Evolutionary conservation across 2,113 vertebrate species (phyloP).

Genomic region (Alosa alosa): DNA sequence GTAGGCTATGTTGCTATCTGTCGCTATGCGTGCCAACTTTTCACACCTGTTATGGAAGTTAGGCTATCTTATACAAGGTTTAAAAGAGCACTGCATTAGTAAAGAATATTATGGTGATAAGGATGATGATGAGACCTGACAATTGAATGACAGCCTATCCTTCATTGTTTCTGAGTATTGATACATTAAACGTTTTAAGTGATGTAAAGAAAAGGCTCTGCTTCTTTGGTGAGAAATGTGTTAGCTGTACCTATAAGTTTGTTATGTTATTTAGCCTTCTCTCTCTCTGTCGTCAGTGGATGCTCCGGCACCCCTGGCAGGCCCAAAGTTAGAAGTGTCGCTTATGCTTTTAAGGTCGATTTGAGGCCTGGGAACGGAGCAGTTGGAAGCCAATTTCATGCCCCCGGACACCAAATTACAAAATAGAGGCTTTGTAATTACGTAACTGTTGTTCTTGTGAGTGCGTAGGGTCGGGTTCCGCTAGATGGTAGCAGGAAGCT

Average conservation of each 20-base stretch:
- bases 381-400: slow-evolving; percentile 12
- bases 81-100: background rate
- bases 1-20: background rate
- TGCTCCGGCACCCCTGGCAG: background rate
- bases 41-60: background rate
- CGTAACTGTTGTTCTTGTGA: slow-evolving; percentile 34
- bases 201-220: slow-evolving; percentile 26
- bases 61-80: background rate
- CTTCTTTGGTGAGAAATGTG: background rate
- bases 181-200: slow-evolving; percentile 10
- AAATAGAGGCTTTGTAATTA: slow-evolving; percentile 32
- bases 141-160: background rate
- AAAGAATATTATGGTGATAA: background rate
- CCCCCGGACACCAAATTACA: background rate
- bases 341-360: slow-evolving; percentile 9
- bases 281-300: background rate
- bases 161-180: background rate
- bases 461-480: slow-evolving; percentile 7
- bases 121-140: background rate
- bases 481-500: slow-evolving; percentile 42
- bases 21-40: background rate
- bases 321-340: background rate
- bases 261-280: background rate
- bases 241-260: background rate
- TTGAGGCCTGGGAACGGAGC: background rate